Percentiles rank a stretch among this genome's conserved stretches.
These are phyloP conservation scores for Aphidoletes aphidimyza DNA, from an alignment of 2,888 invertebrate species.

Conservation along the genomic window DNA sequence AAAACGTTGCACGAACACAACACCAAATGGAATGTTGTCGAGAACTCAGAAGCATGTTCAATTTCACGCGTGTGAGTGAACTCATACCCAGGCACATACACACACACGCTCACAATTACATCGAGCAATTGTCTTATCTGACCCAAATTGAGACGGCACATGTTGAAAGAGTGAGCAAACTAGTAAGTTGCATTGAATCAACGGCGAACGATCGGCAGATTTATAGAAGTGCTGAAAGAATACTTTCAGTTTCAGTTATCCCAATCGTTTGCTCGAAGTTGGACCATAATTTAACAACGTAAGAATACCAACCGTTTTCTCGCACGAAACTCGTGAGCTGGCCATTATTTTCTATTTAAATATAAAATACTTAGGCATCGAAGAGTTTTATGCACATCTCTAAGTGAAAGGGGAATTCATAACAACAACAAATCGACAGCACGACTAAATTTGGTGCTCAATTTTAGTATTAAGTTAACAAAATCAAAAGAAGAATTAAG, in stretches of 20 bases:
- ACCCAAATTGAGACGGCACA: conserved; percentile 7
- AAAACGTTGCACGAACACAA: neutral
- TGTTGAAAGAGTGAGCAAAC: neutral
- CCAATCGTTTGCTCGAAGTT: conserved; percentile 19
- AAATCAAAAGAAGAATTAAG: neutral
- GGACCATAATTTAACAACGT: neutral
- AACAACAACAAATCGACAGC: neutral
- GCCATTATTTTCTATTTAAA: neutral
- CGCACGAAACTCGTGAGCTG: too few relatives aligned
- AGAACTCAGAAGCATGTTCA: neutral
- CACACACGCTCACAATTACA: neutral
- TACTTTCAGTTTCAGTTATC: conserved; percentile 47
- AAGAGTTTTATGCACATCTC: neutral
- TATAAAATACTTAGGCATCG: too few relatives aligned
- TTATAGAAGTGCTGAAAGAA: conserved; percentile 39
- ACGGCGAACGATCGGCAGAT: neutral
- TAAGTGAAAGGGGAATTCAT: conserved; percentile 17
- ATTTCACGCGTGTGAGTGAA: neutral
- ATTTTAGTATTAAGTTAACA: neutral
- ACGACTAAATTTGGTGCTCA: too few relatives aligned
- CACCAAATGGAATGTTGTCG: neutral
- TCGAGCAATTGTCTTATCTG: conserved; percentile 10
- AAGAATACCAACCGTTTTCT: too few relatives aligned
- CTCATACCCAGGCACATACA: too few relatives aligned
- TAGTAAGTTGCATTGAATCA: conserved; percentile 12